These are phyloP conservation scores for Hemichromis elongatus DNA, from an alignment of 2,113 vertebrate genomes.

Conservation along the genomic window DNA sequence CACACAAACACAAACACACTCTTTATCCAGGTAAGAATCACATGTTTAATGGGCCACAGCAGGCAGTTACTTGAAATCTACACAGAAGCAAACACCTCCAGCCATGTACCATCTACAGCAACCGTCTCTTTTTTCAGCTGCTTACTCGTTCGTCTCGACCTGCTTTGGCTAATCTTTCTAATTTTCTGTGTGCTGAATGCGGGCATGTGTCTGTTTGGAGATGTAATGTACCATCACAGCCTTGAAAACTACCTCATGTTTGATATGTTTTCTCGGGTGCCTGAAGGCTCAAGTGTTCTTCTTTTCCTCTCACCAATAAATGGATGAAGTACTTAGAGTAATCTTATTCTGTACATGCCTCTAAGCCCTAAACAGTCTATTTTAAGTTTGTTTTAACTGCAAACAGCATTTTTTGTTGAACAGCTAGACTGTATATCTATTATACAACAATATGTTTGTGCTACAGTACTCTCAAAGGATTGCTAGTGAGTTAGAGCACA, in stretches of 20 bases:
- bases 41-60: constrained; percentile 37
- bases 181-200: background rate
- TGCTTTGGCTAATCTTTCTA: background rate
- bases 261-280: background rate
- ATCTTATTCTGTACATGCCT: background rate
- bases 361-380: background rate
- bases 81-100: constrained; percentile 34
- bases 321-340: background rate
- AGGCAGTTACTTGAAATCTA: constrained; percentile 11
- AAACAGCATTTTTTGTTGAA: background rate
- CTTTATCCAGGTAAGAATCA: constrained; percentile 8
- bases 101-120: background rate
- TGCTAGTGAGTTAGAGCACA: background rate
- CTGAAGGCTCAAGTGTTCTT: background rate
- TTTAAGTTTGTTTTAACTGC: background rate
- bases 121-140: background rate
- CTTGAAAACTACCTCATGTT: background rate
- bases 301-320: background rate
- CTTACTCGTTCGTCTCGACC: background rate
- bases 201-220: background rate
- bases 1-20: background rate
- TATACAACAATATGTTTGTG: background rate
- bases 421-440: background rate
- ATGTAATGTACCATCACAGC: constrained; percentile 26
- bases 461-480: background rate